Evolutionary conservation across 2,888 invertebrate genomes (phyloP), one percentile per base, ranked within the genome.

Genomic region (Idaea aversata): DNA sequence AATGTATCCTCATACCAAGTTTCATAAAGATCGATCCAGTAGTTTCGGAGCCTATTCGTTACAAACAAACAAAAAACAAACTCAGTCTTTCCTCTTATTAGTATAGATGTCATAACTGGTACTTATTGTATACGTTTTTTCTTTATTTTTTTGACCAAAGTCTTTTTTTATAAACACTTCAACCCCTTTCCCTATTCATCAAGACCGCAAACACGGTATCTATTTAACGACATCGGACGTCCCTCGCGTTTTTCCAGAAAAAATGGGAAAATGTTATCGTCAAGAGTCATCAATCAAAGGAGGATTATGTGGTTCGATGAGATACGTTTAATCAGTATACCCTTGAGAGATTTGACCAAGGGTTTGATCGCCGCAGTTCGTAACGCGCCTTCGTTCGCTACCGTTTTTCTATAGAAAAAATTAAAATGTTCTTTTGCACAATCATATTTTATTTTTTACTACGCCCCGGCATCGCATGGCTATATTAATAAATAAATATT

Each of bases 221-320:
- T 72, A 74, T 75, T 72, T 73, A 70, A 74, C 70, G 74, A 70
- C 71, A 68, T 66, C 66, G 60, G 61, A 68, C 63, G 66, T 65
- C 65, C 63, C 61, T 64, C 62, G 66, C 65, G 65, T 68, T 74
- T 86, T 88, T 84, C 78, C 80, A 83, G 75, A 79, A 84, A 87
- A 87, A 90, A 86, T 82, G 82, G 82, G 82, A 85, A 86, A 84
- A 82, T 79, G 82, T 81, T 80, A 85, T 85, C 81, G 75, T 69
- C 72, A 72, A 74, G 80, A 83, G 85, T 81, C 87, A 92, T 91
- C 92, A 85, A 92, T 92, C 91, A 91, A 84, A 78, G 73, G 70
- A 75, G 78, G 75, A 72, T 70, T 79, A 64, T 67, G 67, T 69
- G 67, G 81, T 76, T 79, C 77, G 82, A 77, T 47, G 47, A 47